Evolutionary conservation across 2,797 vertebrate genomes (phyloP).

Genomic region (Gallinago stenura): DNA sequence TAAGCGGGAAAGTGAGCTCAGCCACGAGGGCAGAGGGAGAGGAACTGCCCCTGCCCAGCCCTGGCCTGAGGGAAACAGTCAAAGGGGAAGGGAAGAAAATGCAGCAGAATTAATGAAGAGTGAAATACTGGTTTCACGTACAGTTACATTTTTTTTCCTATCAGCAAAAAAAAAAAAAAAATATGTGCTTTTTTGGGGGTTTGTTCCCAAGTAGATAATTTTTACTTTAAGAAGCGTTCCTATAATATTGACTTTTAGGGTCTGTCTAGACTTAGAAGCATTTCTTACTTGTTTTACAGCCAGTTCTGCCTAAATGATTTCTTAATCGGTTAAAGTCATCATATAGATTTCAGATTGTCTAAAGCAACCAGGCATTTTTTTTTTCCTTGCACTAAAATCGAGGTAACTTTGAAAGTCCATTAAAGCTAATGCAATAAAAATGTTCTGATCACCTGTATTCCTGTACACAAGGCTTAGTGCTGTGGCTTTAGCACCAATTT

Average conservation of each 20-base stretch:
- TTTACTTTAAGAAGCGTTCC: neutral
- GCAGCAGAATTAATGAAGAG: neutral
- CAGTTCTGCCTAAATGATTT: neutral
- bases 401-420: slow-evolving; percentile 14
- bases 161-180: neutral
- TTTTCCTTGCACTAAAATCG: neutral
- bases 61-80: neutral
- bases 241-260: slow-evolving; percentile 26
- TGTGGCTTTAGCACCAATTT: neutral
- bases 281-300: slow-evolving; percentile 23
- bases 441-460: neutral
- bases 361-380: neutral
- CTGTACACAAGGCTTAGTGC: neutral
- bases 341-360: neutral
- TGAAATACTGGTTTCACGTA: neutral
- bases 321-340: neutral
- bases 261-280: neutral
- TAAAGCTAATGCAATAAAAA: neutral
- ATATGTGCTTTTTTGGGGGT: neutral
- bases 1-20: neutral
- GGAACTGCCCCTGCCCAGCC: neutral
- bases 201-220: neutral
- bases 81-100: neutral
- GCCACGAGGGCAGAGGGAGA: neutral
- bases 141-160: neutral